Evolutionary conservation across 2,113 vertebrate species (phyloP).

Genomic region (Spheniscus mendiculus): DNA sequence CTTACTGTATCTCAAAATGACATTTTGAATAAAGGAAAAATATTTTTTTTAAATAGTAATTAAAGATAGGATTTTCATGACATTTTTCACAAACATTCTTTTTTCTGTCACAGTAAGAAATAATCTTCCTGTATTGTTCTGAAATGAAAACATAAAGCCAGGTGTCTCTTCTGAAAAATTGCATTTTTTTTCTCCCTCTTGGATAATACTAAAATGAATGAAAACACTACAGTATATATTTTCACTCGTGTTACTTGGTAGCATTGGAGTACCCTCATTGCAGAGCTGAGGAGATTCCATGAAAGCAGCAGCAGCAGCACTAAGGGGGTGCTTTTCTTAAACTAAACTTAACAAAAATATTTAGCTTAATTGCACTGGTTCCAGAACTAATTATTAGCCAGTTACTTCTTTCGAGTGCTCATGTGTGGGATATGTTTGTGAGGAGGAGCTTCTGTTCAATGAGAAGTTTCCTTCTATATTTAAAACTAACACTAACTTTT

Average conservation of each 20-base stretch:
- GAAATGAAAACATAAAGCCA: not conserved
- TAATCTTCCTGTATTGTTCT: not conserved
- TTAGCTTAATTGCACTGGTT: not conserved
- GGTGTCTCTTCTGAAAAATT: not conserved
- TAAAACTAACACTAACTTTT: not conserved
- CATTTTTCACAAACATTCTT: not conserved
- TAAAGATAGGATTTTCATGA: not conserved
- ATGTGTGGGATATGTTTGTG: not conserved
- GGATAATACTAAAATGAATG: not conserved
- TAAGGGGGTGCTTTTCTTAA: not conserved
- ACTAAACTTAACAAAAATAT: not conserved
- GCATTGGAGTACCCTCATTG: accelerated
- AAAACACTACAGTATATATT: not conserved
- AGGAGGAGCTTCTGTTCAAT: not conserved
- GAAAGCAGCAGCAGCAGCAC: not conserved
- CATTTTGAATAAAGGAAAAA: not conserved
- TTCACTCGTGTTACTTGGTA: not conserved
- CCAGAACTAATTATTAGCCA: not conserved
- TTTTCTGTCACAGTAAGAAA: not conserved
- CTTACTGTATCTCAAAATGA: not conserved
- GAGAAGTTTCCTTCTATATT: not conserved
- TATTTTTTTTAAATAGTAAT: not conserved
- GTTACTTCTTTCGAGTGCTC: not conserved
- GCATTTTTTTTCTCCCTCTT: not conserved
- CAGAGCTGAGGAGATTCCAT: not conserved